Evolutionary conservation across 2,888 invertebrate species (phyloP).

Genomic region (Dinocampus coccinellae): DNA sequence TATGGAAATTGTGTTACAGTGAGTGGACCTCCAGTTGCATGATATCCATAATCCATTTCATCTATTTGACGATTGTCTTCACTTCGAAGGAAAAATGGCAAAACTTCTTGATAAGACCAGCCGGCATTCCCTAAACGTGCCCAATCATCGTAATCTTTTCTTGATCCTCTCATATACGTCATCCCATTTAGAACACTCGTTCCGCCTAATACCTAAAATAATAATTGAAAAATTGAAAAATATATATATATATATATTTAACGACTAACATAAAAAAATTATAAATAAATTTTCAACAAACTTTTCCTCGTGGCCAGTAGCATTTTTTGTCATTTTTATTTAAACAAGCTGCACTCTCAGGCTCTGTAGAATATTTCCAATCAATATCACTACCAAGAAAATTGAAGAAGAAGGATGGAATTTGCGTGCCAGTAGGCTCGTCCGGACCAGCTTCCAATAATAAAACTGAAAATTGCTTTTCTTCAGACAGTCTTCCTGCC

Average conservation of each 20-base stretch:
- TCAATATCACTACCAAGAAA: slow-evolving; percentile 89
- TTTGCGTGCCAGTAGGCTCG: slow-evolving; percentile 89
- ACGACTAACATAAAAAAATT: background rate
- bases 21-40: slow-evolving; percentile 82
- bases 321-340: slow-evolving; percentile 80
- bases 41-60: slow-evolving; percentile 82
- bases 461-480: slow-evolving; percentile 80
- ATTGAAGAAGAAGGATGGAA: slow-evolving; percentile 91
- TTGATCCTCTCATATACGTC: slow-evolving; percentile 94
- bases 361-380: slow-evolving; percentile 89
- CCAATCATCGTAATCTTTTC: slow-evolving; percentile 91
- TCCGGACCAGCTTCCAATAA: slow-evolving; percentile 85
- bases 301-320: slow-evolving; percentile 89
- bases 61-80: slow-evolving; percentile 83
- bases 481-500: slow-evolving; percentile 80
- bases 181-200: slow-evolving; percentile 96
- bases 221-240: too few species aligned
- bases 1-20: slow-evolving; percentile 87
- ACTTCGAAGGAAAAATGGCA: slow-evolving; percentile 90
- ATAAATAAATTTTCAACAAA: slow-evolving; percentile 56
- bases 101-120: slow-evolving; percentile 90
- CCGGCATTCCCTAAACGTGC: slow-evolving; percentile 87
- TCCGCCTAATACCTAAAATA: slow-evolving; percentile 83
- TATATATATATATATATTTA: background rate
- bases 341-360: slow-evolving; percentile 83